phyloP scores from a whole-genome alignment of 2,113 vertebrate genomes.

The Pelusios castaneus region DNA sequence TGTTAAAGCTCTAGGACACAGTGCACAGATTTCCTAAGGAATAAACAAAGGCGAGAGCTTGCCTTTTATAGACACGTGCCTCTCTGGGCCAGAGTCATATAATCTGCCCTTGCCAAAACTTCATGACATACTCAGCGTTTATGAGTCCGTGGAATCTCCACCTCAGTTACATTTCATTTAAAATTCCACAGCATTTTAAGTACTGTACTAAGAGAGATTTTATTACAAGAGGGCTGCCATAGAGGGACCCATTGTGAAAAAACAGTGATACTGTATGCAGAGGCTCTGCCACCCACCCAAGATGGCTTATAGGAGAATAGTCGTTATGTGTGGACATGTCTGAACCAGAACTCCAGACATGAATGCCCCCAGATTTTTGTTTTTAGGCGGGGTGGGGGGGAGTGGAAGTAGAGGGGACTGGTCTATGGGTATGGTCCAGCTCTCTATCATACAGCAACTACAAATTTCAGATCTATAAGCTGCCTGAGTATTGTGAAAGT shows the following conservation, averaged over 20 bases:
- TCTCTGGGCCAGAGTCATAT: constrained; percentile 51
- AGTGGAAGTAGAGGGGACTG: neutral
- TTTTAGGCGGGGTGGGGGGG: too few relatives aligned
- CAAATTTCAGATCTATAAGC: neutral
- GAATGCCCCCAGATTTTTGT: neutral
- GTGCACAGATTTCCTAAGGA: constrained; percentile 69
- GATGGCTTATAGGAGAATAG: neutral
- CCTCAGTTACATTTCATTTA: neutral
- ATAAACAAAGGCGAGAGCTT: constrained; percentile 77
- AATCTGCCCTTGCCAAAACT: constrained; percentile 47
- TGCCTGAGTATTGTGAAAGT: neutral
- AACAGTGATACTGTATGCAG: neutral
- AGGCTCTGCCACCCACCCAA: neutral
- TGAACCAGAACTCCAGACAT: neutral
- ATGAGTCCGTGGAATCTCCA: constrained; percentile 9
- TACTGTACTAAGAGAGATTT: neutral
- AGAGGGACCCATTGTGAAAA: neutral
- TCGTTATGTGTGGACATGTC: neutral
- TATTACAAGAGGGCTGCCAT: neutral
- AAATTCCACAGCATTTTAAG: neutral
- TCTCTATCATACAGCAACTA: neutral
- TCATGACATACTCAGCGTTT: constrained; percentile 35
- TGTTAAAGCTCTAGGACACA: constrained; percentile 73
- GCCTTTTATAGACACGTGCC: constrained; percentile 77
- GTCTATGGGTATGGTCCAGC: neutral